phyloP scores from a whole-genome alignment of 2,888 invertebrate genomes.

The Acleris cristana region DNA sequence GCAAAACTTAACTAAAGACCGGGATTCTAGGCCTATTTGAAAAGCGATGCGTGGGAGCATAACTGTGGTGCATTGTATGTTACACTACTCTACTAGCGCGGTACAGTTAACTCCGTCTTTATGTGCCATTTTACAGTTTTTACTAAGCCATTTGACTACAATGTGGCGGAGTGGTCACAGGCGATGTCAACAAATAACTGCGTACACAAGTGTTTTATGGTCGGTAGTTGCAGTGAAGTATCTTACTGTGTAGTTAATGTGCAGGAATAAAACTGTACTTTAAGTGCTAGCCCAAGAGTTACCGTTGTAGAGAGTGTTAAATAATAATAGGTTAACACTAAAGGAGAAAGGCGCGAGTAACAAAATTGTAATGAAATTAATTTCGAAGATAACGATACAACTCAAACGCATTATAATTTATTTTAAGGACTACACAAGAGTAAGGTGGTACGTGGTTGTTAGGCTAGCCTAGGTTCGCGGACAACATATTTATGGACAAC shows the following conservation, averaged over 20 bases:
- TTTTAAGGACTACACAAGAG: no score
- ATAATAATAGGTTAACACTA: neutral
- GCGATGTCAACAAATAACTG: constrained; percentile 20
- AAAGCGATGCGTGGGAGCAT: constrained; percentile 51
- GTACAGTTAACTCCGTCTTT: constrained; percentile 47
- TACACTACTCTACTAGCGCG: constrained; percentile 52
- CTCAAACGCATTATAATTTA: no score
- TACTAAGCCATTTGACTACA: constrained; percentile 47
- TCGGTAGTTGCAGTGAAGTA: constrained; percentile 25
- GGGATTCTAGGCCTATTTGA: constrained; percentile 44
- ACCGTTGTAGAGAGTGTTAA: constrained; percentile 5
- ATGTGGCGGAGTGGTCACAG: constrained; percentile 24
- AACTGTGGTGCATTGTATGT: constrained; percentile 55
- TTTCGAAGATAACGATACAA: no score
- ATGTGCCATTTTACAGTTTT: constrained; percentile 41
- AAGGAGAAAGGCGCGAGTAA: no score
- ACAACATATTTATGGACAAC: no score
- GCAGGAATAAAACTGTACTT: constrained; percentile 27
- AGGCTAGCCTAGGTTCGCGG: no score
- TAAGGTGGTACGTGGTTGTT: no score
- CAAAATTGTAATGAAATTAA: no score
- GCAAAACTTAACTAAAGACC: constrained; percentile 34
- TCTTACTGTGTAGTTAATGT: constrained; percentile 31
- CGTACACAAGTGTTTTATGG: constrained; percentile 27
- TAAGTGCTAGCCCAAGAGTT: neutral